phyloP scores from a whole-genome alignment of 2,888 invertebrate species.

The Ernsta delagoae region DNA sequence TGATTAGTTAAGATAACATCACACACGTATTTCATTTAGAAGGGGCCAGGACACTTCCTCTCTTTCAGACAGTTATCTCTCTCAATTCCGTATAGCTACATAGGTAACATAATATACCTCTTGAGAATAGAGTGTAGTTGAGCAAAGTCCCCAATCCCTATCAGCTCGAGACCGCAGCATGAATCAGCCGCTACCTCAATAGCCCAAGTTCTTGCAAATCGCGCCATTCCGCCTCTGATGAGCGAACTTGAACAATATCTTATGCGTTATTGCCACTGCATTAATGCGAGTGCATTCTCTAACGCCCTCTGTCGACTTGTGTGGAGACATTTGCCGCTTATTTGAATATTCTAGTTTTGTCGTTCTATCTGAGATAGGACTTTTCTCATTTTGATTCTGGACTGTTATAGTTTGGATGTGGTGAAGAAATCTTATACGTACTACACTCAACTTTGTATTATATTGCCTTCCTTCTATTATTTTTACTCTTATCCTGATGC shows the following conservation, averaged over 20 bases:
- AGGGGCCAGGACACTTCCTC: no score
- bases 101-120: background rate
- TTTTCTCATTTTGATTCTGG: constrained; percentile 2
- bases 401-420: background rate
- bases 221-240: constrained; percentile 64
- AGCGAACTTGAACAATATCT: constrained; percentile 74
- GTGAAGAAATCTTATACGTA: background rate
- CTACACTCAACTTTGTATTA: no score
- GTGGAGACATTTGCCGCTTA: constrained; percentile 26
- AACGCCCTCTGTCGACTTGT: constrained; percentile 8
- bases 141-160: background rate
- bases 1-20: no score
- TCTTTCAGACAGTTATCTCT: no score
- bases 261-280: constrained; percentile 68
- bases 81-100: no score
- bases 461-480: no score
- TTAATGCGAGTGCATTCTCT: constrained; percentile 53
- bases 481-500: no score
- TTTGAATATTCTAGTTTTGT: constrained; percentile 22
- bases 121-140: background rate
- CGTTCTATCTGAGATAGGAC: background rate
- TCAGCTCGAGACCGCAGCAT: constrained; percentile 48
- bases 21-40: no score
- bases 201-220: constrained; percentile 56
- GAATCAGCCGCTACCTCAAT: constrained; percentile 63